Percentiles rank a stretch among this genome's conserved stretches.
These are phyloP conservation scores for Neodiprion virginianus DNA, from an alignment of 1,140 invertebrate species.

Conservation along the genomic window DNA sequence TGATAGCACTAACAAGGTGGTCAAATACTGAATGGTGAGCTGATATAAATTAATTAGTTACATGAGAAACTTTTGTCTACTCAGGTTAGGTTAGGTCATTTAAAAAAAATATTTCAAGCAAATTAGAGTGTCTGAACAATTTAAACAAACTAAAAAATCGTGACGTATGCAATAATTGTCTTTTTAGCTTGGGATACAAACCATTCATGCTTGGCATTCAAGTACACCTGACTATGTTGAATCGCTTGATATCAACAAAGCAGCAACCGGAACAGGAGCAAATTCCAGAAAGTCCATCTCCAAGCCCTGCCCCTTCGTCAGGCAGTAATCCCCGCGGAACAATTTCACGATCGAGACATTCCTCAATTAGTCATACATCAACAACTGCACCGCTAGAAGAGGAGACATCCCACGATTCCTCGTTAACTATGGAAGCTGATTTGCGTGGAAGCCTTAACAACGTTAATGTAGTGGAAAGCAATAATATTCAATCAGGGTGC, in stretches of 20 bases:
- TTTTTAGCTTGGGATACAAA: slow-evolving; percentile 54
- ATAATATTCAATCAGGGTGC: slow-evolving; percentile 42
- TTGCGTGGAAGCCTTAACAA: slow-evolving; percentile 48
- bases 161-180: not conserved
- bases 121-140: no score
- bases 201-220: slow-evolving; percentile 68
- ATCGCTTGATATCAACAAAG: slow-evolving; percentile 60
- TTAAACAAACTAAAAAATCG: no score
- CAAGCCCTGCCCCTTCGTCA: slow-evolving; percentile 52
- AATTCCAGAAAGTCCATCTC: slow-evolving; percentile 51
- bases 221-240: slow-evolving; percentile 64
- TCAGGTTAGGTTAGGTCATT: no score
- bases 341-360: slow-evolving; percentile 48
- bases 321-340: slow-evolving; percentile 48
- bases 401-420: slow-evolving; percentile 42
- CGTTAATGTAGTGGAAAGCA: slow-evolving; percentile 39
- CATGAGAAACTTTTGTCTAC: no score
- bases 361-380: slow-evolving; percentile 53
- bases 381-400: slow-evolving; percentile 44
- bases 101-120: no score
- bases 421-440: slow-evolving; percentile 37
- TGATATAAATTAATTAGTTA: not conserved
- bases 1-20: slow-evolving; percentile 67
- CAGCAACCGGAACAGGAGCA: slow-evolving; percentile 54
- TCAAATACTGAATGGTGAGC: slow-evolving; percentile 69